These are phyloP conservation scores for Ophion ventricosus DNA, from an alignment of 2,888 invertebrate species.

Conservation along the genomic window DNA sequence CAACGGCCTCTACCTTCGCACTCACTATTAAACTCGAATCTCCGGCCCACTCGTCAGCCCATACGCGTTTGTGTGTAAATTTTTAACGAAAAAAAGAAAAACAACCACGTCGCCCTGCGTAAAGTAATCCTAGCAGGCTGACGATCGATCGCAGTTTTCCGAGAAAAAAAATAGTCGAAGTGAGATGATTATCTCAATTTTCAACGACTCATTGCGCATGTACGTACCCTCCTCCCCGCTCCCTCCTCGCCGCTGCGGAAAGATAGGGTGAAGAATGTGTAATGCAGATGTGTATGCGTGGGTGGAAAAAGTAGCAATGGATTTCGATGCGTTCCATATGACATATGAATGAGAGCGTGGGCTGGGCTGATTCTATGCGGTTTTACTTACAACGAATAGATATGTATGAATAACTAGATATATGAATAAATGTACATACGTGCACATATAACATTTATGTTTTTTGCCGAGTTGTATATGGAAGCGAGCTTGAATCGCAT, in stretches of 20 bases:
- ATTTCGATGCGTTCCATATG: not conserved
- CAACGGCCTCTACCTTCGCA: slow-evolving; percentile 26
- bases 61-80: slow-evolving; percentile 7
- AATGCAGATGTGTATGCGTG: slow-evolving; percentile 22
- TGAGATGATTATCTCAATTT: too few species aligned
- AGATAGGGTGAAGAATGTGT: not conserved
- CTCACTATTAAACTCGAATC: slow-evolving; percentile 57
- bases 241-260: too few species aligned
- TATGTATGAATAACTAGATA: not conserved
- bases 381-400: slow-evolving; percentile 29
- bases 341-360: not conserved
- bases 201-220: too few species aligned
- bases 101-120: not conserved
- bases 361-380: slow-evolving; percentile 37
- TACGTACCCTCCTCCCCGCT: too few species aligned
- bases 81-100: slow-evolving; percentile 7
- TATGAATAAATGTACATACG: slow-evolving; percentile 2
- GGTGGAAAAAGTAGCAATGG: slow-evolving; percentile 23
- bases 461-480: slow-evolving; percentile 16
- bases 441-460: not conserved
- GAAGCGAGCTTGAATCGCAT: slow-evolving; percentile 7
- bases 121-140: too few species aligned
- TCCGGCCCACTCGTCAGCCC: slow-evolving; percentile 60
- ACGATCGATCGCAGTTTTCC: too few species aligned
- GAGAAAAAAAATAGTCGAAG: too few species aligned